A percentile compares a stretch with the other conserved stretches of the same genome.
Conservation (phyloP, 2,797 vertebrate species). For the Limosa lapponica region DNA sequence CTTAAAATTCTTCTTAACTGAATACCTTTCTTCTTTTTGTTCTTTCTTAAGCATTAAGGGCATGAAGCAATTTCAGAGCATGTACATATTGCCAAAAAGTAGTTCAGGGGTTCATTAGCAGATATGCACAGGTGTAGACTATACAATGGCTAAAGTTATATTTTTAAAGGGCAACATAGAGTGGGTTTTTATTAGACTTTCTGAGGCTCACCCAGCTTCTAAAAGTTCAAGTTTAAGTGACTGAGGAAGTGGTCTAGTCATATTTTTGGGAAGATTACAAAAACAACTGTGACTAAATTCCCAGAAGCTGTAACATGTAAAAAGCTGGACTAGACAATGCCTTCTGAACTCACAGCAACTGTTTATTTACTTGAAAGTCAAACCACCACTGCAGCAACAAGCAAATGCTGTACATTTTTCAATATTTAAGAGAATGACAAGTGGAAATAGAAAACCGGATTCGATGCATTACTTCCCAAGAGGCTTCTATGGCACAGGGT, state of each 20-base stretch:
- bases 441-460: not conserved
- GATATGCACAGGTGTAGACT: not conserved
- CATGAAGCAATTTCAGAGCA: not conserved
- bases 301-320: conserved; percentile 12
- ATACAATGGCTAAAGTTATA: not conserved
- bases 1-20: not conserved
- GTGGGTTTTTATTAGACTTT: not conserved
- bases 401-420: not conserved
- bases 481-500: not conserved
- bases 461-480: not conserved
- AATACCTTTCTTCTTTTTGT: not conserved
- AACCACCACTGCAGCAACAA: not conserved
- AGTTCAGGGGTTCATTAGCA: not conserved
- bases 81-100: not conserved
- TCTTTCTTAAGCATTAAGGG: not conserved
- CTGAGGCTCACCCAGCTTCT: not conserved
- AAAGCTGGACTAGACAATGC: conserved; percentile 7
- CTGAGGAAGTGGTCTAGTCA: conserved; percentile 19
- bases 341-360: not conserved
- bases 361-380: conserved; percentile 20
- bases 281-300: conserved; percentile 35
- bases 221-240: conserved; percentile 26
- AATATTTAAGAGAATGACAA: not conserved
- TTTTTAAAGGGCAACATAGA: not conserved
- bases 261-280: conserved; percentile 28